These are phyloP conservation scores for Silurus glanis DNA, from an alignment of 2,113 vertebrate species.

Conservation along the genomic window DNA sequence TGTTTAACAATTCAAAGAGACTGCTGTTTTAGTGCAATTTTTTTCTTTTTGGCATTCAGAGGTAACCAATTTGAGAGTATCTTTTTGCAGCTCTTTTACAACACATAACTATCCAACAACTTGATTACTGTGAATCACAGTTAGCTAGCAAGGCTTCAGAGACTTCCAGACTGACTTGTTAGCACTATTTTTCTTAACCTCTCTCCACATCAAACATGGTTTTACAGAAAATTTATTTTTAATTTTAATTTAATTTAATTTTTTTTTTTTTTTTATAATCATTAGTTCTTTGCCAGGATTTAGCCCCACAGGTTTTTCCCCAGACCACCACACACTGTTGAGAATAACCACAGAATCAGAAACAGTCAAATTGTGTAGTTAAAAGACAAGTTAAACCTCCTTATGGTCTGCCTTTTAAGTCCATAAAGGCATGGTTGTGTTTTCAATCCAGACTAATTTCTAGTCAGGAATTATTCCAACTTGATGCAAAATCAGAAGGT, in stretches of 20 bases:
- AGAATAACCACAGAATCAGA: conserved; percentile 40
- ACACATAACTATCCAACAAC: not conserved
- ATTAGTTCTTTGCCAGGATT: not conserved
- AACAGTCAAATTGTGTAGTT: conserved; percentile 50
- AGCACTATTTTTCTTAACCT: not conserved
- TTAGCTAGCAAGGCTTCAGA: not conserved
- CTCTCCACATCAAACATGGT: not conserved
- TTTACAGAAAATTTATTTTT: not conserved
- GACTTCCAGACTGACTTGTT: not conserved
- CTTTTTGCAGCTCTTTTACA: not conserved
- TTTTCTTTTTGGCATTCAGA: not conserved
- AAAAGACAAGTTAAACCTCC: conserved; percentile 8
- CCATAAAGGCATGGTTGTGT: conserved; percentile 30
- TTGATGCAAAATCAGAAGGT: conserved; percentile 49
- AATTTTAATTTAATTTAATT: no score
- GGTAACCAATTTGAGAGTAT: not conserved
- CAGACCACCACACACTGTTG: not conserved
- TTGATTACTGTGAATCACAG: not conserved
- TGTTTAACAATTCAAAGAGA: not conserved
- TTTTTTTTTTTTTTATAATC: not conserved
- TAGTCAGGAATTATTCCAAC: not conserved
- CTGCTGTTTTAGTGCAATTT: not conserved
- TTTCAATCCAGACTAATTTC: conserved; percentile 21
- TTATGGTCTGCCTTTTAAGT: conserved; percentile 19
- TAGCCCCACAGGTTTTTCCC: not conserved